Percentiles rank a stretch among this genome's conserved stretches.
Evolutionary conservation across 2,113 vertebrate species (phyloP).

Genomic region (Oreochromis niloticus): DNA sequence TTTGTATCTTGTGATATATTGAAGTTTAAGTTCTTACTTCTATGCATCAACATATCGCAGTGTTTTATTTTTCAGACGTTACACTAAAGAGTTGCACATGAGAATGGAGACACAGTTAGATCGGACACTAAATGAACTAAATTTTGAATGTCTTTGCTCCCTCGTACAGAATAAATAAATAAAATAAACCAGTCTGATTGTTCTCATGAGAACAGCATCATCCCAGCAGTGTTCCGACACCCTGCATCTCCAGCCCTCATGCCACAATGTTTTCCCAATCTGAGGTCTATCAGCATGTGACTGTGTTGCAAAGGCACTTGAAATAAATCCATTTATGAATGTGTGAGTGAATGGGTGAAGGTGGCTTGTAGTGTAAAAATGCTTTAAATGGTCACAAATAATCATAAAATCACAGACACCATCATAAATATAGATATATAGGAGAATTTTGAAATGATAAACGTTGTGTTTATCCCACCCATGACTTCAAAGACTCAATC

Average conservation of each 20-base stretch:
- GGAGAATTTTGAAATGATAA: neutral
- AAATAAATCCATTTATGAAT: no score
- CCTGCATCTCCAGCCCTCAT: no score
- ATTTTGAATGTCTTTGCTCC: neutral
- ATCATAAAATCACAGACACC: no score
- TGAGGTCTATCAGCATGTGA: neutral
- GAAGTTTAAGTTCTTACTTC: neutral
- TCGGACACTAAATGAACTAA: neutral
- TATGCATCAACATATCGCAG: no score
- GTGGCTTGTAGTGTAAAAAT: neutral
- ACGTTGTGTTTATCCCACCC: no score
- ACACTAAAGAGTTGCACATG: neutral
- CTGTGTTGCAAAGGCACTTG: neutral
- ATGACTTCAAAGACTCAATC: neutral
- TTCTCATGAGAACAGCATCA: no score
- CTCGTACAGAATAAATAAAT: no score
- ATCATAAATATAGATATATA: neutral
- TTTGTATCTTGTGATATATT: neutral
- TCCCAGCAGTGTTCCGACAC: neutral
- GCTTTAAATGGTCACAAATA: neutral
- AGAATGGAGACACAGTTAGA: neutral
- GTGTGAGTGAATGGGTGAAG: no score
- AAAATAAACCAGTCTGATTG: no score
- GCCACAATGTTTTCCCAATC: no score
- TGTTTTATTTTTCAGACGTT: neutral